phyloP scores from a whole-genome alignment of 2,797 vertebrate species.

The Pachyuromys duprasi region DNA sequence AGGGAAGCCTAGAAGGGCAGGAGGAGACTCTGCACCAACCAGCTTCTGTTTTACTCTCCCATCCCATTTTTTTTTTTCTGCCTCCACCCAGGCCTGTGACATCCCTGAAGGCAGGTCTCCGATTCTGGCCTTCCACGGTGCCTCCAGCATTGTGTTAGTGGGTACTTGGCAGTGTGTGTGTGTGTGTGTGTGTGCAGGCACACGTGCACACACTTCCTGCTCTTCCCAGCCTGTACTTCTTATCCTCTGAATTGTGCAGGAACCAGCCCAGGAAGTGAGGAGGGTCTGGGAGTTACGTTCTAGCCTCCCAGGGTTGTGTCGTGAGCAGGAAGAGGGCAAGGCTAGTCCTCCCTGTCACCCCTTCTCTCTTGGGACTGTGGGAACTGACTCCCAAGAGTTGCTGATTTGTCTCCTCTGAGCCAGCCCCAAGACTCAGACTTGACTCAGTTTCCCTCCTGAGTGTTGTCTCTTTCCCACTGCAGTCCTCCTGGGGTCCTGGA shows the following conservation, averaged over 20 bases:
- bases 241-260: background rate
- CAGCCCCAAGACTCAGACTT: background rate
- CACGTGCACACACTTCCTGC: background rate
- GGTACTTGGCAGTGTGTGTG: background rate
- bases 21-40: background rate
- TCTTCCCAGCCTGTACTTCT: background rate
- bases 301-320: background rate
- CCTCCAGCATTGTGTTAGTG: background rate
- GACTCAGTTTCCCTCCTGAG: constrained; percentile 48
- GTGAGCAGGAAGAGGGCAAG: background rate
- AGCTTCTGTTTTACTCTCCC: background rate
- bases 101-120: background rate
- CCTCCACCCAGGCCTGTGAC: background rate
- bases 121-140: background rate
- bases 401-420: background rate
- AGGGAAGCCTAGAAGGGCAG: background rate
- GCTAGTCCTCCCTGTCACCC: background rate
- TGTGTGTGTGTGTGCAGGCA: too few relatives aligned
- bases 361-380: background rate
- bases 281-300: background rate
- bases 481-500: background rate
- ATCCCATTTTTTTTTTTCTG: background rate
- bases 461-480: background rate
- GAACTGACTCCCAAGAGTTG: background rate
- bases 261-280: background rate